Percentiles rank a stretch among this genome's conserved stretches.
Evolutionary conservation across 2,113 vertebrate genomes (phyloP).

Genomic region (Chascanopsetta lugubris): DNA sequence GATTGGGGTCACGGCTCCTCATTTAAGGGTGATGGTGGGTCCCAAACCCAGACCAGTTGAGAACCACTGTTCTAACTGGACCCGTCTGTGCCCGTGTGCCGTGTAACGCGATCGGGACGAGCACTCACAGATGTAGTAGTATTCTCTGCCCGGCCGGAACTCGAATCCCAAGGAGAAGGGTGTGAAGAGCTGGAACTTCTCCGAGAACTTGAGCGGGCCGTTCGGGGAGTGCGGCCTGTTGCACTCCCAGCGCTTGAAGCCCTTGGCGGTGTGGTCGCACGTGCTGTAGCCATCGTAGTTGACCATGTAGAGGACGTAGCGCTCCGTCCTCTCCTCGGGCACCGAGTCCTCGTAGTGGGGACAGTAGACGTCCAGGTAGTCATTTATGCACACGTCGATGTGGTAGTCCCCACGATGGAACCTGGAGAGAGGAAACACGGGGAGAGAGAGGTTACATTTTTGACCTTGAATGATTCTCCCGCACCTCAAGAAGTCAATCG

Average conservation of each 20-base stretch:
- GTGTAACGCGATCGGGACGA: slow-evolving; percentile 9
- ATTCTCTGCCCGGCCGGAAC: slow-evolving; percentile 97
- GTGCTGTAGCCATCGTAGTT: slow-evolving; percentile 99
- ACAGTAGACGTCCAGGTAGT: slow-evolving; percentile 98
- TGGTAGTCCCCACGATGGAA: slow-evolving; percentile 95
- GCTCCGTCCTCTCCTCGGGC: slow-evolving; percentile 93
- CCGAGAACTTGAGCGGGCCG: slow-evolving; percentile 97
- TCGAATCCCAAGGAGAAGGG: slow-evolving; percentile 99
- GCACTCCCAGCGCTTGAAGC: slow-evolving; percentile 99
- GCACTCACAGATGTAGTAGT: slow-evolving; percentile 99
- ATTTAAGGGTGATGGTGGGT: no score
- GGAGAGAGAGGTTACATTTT: slow-evolving; percentile 7
- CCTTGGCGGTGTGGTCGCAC: slow-evolving; percentile 97
- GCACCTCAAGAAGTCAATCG: neutral
- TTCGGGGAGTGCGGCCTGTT: slow-evolving; percentile 96
- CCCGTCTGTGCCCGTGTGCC: neutral
- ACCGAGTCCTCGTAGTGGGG: slow-evolving; percentile 96
- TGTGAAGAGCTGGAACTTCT: slow-evolving; percentile 99
- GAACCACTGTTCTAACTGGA: no score
- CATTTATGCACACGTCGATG: slow-evolving; percentile 98
- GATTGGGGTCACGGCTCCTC: no score
- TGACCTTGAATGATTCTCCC: neutral
- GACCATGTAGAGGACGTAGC: slow-evolving; percentile 98
- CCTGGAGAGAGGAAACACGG: slow-evolving; percentile 73
- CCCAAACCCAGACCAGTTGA: no score